These are phyloP conservation scores for Tachypleus tridentatus DNA, from an alignment of 1,140 invertebrate genomes.

Conservation along the genomic window DNA sequence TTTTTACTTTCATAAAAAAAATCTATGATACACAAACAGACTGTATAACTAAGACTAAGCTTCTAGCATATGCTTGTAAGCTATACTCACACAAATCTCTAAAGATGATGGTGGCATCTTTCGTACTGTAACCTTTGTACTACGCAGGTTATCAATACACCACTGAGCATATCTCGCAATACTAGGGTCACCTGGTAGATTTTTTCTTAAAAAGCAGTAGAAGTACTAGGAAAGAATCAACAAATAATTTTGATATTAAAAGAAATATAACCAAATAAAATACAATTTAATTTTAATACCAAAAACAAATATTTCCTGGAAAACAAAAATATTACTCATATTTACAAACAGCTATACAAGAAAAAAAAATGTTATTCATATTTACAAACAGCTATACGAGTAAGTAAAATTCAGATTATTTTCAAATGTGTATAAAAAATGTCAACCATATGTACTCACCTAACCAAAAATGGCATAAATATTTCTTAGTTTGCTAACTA, in stretches of 20 bases:
- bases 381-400: no score
- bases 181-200: constrained; percentile 46
- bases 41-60: constrained; percentile 4
- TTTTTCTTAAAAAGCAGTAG: constrained; percentile 61
- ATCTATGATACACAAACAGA: neutral
- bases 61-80: constrained; percentile 18
- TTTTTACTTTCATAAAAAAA: neutral
- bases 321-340: no score
- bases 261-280: no score
- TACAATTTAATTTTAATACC: no score
- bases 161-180: constrained; percentile 75
- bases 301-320: no score
- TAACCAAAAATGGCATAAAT: no score
- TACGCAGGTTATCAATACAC: constrained; percentile 84
- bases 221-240: constrained; percentile 47
- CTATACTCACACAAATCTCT: constrained; percentile 65
- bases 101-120: constrained; percentile 70
- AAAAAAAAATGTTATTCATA: no score
- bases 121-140: constrained; percentile 64
- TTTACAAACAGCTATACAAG: no score
- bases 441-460: no score
- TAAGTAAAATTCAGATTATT: no score
- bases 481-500: no score
- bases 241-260: constrained; percentile 11
- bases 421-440: no score